phyloP scores from a whole-genome alignment of 2,888 invertebrate species.

The Uloborus plumipes region DNA sequence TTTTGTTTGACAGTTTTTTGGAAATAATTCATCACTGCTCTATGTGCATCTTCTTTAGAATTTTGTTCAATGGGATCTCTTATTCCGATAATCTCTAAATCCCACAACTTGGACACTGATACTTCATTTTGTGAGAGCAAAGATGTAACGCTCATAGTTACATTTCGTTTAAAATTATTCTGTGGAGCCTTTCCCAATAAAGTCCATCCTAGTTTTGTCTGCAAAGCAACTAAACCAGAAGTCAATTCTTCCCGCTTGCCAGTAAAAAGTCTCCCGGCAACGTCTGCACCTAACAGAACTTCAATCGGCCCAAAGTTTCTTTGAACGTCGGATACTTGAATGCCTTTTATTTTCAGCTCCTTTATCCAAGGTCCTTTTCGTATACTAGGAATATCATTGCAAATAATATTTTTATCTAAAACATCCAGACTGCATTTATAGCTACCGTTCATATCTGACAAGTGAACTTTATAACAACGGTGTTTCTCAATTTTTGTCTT shows the following conservation, averaged over 20 bases:
- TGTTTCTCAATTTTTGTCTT: constrained; percentile 8
- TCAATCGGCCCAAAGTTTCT: constrained; percentile 12
- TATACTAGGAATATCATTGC: constrained; percentile 12
- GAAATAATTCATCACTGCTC: constrained; percentile 28
- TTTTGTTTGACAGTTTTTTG: constrained; percentile 14
- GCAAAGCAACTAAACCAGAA: constrained; percentile 17
- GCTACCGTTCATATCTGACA: neutral
- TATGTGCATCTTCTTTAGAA: constrained; percentile 17
- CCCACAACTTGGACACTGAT: constrained; percentile 1
- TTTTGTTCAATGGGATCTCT: constrained; percentile 12
- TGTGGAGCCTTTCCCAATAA: constrained; percentile 9
- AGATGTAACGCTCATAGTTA: constrained; percentile 11
- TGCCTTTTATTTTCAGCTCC: constrained; percentile 9
- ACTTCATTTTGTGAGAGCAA: constrained; percentile 16
- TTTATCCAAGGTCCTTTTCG: constrained; percentile 20
- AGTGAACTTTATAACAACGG: constrained; percentile 21
- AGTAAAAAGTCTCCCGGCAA: constrained; percentile 17
- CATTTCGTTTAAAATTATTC: neutral
- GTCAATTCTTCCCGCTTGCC: constrained; percentile 6
- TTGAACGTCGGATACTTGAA: neutral
- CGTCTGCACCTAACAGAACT: constrained; percentile 36
- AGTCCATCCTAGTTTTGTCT: constrained; percentile 29
- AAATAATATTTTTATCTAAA: constrained; percentile 18
- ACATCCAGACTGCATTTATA: neutral
- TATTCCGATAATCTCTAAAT: constrained; percentile 26